Evolutionary conservation across 2,113 vertebrate genomes (phyloP), one percentile per base, ranked within the genome.

Genomic region (Rhea pennata): DNA sequence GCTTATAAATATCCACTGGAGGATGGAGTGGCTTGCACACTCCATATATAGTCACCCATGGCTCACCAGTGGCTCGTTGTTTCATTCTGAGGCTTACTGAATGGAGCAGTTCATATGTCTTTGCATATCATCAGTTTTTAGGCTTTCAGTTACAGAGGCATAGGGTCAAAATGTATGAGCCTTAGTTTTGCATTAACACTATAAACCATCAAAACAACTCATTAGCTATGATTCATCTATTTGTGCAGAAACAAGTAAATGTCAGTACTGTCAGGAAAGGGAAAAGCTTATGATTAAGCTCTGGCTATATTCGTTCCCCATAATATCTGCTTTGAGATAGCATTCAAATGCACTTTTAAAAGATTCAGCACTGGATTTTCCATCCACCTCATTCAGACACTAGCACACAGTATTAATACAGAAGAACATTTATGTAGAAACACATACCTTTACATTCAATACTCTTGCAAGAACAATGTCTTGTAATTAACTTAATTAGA

Each of bases 171-270:
- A 85, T 7, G 46, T 1, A 69, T 9, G 31, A 50, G 72, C 20
- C 33, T 73, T 46, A 53, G 29, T 72, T 94, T 69, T 92, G 62
- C 42, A 78, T 48, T 79, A 84, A 78, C 61, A 78, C 36, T 54
- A 46, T 10, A 72, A 69, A 42, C 6, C 56, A 64, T 85, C 78
- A 69, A 91, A 92, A 83, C 61, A 89, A 88, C 62, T 92, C 6
- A 0, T 94, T 95, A 92, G 50, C 66, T 61, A 44, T 93, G 76
- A 92, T 84, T 86, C 59, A 87, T 85, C 39, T 90, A 26, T 91
- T 95, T 93, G 82, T 88, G 65, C 73, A 62, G 93, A 90, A 95
- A 81, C 29, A 77, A 95, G 86, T 74, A 93, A 96, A 94, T 86
- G 82, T 78, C 94, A 93, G 66, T 54, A 81, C 84, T 84, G 85